These are phyloP conservation scores for Lycaon pictus DNA, from an alignment of 2,113 vertebrate genomes.

Conservation along the genomic window DNA sequence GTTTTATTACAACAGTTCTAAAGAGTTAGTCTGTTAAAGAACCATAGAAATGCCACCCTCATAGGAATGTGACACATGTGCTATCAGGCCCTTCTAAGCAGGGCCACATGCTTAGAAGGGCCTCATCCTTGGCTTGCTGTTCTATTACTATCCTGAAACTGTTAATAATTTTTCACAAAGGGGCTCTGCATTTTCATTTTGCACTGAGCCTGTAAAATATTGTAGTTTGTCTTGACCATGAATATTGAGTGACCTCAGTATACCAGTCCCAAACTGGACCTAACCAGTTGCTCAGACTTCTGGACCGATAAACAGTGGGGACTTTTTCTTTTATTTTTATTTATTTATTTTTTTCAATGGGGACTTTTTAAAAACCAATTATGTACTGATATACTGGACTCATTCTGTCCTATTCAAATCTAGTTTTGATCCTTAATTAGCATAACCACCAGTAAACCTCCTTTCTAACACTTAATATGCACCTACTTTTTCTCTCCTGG, in stretches of 20 bases:
- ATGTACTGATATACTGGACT: neutral
- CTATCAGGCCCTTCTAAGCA: neutral
- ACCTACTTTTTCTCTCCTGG: neutral
- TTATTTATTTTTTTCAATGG: no score
- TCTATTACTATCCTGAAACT: neutral
- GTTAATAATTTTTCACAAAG: slow-evolving; percentile 29
- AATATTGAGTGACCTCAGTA: neutral
- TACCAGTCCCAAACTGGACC: neutral
- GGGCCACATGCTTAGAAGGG: neutral
- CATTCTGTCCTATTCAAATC: neutral
- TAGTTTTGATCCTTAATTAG: neutral
- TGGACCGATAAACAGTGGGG: neutral
- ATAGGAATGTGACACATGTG: neutral
- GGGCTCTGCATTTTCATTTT: neutral
- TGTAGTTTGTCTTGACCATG: neutral
- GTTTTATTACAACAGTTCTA: neutral
- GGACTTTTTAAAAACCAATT: neutral
- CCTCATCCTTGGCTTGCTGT: neutral
- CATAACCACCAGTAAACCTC: neutral
- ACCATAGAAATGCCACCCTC: neutral
- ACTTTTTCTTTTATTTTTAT: neutral
- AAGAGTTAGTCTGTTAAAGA: neutral
- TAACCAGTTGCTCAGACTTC: neutral
- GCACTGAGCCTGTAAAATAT: neutral
- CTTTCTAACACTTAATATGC: neutral